phyloP scores from a whole-genome alignment of 2,113 vertebrate genomes.

The Illadopsis cleaveri region DNA sequence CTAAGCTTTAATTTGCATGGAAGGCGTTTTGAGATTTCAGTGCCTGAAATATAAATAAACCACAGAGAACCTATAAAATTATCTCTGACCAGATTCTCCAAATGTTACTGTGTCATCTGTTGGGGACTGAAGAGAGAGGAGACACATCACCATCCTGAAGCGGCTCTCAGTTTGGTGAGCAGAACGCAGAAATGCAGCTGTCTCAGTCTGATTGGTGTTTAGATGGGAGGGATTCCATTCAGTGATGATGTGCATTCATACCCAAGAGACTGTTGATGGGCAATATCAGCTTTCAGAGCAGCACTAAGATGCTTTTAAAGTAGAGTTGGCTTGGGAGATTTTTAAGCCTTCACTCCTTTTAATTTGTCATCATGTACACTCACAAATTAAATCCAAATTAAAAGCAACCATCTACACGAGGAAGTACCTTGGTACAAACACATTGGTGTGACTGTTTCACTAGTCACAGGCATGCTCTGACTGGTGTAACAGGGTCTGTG shows the following conservation, averaged over 20 bases:
- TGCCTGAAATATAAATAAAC: not conserved
- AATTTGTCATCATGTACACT: not conserved
- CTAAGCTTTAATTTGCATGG: not conserved
- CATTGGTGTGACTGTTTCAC: not conserved
- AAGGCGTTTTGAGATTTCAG: not conserved
- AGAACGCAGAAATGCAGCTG: not conserved
- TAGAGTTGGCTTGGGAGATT: not conserved
- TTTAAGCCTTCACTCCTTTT: not conserved
- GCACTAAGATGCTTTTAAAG: not conserved
- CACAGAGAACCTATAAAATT: not conserved
- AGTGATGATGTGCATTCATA: fast-evolving
- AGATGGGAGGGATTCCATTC: fast-evolving
- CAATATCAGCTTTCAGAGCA: not conserved
- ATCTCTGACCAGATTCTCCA: not conserved
- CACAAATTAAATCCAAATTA: not conserved
- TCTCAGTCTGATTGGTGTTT: not conserved
- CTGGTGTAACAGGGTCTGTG: not conserved
- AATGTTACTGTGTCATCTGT: not conserved
- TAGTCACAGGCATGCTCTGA: not conserved
- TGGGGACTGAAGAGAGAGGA: not conserved
- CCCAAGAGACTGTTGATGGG: not conserved
- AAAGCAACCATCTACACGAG: not conserved
- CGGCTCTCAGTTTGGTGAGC: not conserved
- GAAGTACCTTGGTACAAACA: not conserved
- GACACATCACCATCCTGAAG: not conserved